A percentile compares a stretch with the other conserved stretches of the same genome.
Conservation (phyloP, 1,140 invertebrate genomes). For the Aphidius ervi region DNA sequence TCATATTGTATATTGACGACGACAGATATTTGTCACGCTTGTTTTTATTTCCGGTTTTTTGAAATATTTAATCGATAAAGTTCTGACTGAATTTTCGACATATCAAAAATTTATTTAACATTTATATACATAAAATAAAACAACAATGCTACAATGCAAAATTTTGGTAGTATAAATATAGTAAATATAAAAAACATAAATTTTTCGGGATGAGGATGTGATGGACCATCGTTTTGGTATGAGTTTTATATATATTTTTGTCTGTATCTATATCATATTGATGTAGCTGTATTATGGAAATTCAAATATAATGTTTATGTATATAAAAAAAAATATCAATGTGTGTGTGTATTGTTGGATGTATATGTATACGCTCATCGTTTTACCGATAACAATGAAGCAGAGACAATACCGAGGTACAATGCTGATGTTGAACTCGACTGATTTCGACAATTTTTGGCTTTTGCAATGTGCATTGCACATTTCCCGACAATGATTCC, state of each 20-base stretch:
- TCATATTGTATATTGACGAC: too few species aligned
- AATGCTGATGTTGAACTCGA: slow-evolving; percentile 54
- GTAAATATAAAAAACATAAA: too few species aligned
- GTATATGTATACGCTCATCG: slow-evolving; percentile 21
- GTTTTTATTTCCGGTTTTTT: too few species aligned
- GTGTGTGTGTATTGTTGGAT: slow-evolving; percentile 14
- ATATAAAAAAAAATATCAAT: too few species aligned
- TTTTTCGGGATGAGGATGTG: background rate
- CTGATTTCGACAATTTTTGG: slow-evolving; percentile 54
- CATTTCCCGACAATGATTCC: slow-evolving; percentile 48
- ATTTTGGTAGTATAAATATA: too few species aligned
- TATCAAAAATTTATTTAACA: too few species aligned
- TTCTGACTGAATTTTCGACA: too few species aligned
- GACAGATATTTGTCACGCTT: too few species aligned
- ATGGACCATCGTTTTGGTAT: background rate
- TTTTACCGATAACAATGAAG: slow-evolving; percentile 49
- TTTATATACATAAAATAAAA: too few species aligned
- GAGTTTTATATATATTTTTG: background rate
- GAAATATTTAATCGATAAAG: too few species aligned
- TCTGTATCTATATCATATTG: slow-evolving; percentile 21
- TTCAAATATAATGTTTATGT: background rate
- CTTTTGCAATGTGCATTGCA: slow-evolving; percentile 46
- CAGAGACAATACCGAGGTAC: slow-evolving; percentile 50
- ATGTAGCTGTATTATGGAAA: slow-evolving; percentile 16
- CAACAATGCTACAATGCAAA: too few species aligned